Base-by-base conservation (phyloP, 2,113 vertebrate species). In the Leptodactylus fuscus region DNA sequence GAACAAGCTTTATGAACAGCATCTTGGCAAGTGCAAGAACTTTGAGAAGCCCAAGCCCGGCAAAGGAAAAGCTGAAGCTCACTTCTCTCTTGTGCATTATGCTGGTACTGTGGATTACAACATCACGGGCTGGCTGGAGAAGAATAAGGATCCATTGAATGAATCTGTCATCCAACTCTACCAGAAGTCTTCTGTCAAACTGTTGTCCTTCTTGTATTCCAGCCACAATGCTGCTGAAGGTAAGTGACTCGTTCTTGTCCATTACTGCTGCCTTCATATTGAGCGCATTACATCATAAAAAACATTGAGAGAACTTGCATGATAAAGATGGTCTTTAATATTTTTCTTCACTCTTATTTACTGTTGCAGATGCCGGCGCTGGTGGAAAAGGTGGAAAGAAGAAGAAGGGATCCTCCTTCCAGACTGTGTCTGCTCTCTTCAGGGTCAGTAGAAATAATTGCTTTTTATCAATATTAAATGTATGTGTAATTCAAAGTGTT, bases 111-210 rank as follows among this genome's bases (percentile, higher is more conserved):
- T 98, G 87, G 96, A 98, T 78, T 98, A 97, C 88, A 97, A 94
- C 87, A 93, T 97, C 87, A 2, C 22, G 32, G 96, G 96, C 18
- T 98, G 97, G 97, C 90, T 98, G 34, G 97, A 97, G 70, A 97
- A 98, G 88, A 98, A 97, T 91, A 98, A 98, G 87, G 96, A 98
- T 88, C 97, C 97, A 0, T 85, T 97, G 91, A 97, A 97, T 0
- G 96, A 97, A 89, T 95, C 96, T 0, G 96, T 96, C 51, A 93
- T 97, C 4, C 95, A 94, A 53, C 85, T 97, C 55, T 97, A 95
- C 88, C 96, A 97, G 92, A 97, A 96, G 81, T 95, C 96, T 8
- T 89, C 95, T 0, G 0, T 96, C 85, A 97, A 96, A 38, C 95
- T 96, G 15, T 0, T 97, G 65, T 90, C 92, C 55, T 4, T 71